Evolutionary conservation across 2,797 vertebrate species (phyloP).

Genomic region (Pseudopleuronectes americanus): DNA sequence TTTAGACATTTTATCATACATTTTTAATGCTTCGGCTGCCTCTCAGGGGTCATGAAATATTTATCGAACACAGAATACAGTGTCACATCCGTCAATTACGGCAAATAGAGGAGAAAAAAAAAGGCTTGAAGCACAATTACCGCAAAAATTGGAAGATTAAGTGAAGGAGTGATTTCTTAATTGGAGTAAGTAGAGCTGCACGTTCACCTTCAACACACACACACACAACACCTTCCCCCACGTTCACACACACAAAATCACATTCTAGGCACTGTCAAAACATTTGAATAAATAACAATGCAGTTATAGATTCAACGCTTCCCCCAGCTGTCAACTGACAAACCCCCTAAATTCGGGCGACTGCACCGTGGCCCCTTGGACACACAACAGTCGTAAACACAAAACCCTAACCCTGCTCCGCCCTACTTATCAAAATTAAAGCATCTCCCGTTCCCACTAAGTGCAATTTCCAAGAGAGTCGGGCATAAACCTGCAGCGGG

Average conservation of each 20-base stretch:
- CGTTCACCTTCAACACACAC: background rate
- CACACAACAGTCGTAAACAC: slow-evolving; percentile 27
- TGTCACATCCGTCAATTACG: slow-evolving; percentile 74
- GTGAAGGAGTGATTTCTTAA: slow-evolving; percentile 30
- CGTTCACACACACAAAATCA: slow-evolving; percentile 25
- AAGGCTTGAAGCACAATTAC: slow-evolving; percentile 54
- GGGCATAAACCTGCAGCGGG: slow-evolving; percentile 11
- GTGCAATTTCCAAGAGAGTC: slow-evolving; percentile 41
- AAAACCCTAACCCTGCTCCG: slow-evolving; percentile 7
- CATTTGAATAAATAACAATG: slow-evolving; percentile 37
- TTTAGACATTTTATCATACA: slow-evolving; percentile 72
- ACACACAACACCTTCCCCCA: slow-evolving; percentile 9
- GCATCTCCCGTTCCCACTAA: slow-evolving; percentile 46
- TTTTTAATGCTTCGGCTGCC: slow-evolving; percentile 68
- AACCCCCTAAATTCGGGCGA: slow-evolving; percentile 26
- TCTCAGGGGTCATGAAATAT: slow-evolving; percentile 75
- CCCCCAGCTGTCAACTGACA: slow-evolving; percentile 32
- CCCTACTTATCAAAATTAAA: slow-evolving; percentile 26
- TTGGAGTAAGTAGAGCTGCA: slow-evolving; percentile 33
- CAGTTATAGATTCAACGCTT: slow-evolving; percentile 32
- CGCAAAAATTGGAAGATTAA: slow-evolving; percentile 32
- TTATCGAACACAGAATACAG: slow-evolving; percentile 61
- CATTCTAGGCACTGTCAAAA: slow-evolving; percentile 41
- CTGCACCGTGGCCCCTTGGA: slow-evolving; percentile 18
- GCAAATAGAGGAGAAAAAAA: slow-evolving; percentile 9